Conservation (phyloP, 2,888 invertebrate genomes). For the Agrotis ipsilon region DNA sequence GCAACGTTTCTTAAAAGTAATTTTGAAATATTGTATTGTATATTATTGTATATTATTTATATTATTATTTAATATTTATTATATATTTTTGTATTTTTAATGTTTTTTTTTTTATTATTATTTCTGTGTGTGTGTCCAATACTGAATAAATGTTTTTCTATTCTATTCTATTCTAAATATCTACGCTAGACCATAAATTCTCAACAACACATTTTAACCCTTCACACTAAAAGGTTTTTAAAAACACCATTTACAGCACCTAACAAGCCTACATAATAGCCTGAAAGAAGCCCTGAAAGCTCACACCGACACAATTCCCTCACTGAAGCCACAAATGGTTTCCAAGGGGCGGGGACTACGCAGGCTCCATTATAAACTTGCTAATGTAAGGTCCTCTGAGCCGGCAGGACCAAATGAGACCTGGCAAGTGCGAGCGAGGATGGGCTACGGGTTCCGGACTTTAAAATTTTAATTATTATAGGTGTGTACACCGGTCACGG, state of each 20-base stretch:
- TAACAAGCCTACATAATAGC: conserved; percentile 8
- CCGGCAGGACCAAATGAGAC: conserved; percentile 44
- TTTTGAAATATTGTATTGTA: too few relatives aligned
- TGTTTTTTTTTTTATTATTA: too few relatives aligned
- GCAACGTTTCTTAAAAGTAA: too few relatives aligned
- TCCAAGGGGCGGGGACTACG: conserved; percentile 23
- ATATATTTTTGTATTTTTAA: too few relatives aligned
- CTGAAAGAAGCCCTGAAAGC: conserved; percentile 47
- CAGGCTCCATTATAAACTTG: conserved; percentile 59
- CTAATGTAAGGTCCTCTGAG: conserved; percentile 50
- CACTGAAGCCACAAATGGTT: conserved; percentile 53
- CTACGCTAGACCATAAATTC: neutral
- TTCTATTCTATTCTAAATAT: too few relatives aligned
- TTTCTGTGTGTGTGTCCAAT: too few relatives aligned
- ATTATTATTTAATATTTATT: too few relatives aligned
- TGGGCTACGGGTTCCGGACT: neutral
- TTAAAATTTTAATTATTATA: too few relatives aligned
- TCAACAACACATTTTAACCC: neutral
- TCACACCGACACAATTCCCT: conserved; percentile 27
- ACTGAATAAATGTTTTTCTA: too few relatives aligned
- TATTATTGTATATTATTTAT: too few relatives aligned
- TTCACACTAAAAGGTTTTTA: conserved; percentile 10
- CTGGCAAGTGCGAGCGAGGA: conserved; percentile 2
- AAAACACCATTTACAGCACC: conserved; percentile 9
- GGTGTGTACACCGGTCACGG: too few relatives aligned